Evolutionary conservation across 2,888 invertebrate species (phyloP).

Genomic region (Clepsis dumicolana): DNA sequence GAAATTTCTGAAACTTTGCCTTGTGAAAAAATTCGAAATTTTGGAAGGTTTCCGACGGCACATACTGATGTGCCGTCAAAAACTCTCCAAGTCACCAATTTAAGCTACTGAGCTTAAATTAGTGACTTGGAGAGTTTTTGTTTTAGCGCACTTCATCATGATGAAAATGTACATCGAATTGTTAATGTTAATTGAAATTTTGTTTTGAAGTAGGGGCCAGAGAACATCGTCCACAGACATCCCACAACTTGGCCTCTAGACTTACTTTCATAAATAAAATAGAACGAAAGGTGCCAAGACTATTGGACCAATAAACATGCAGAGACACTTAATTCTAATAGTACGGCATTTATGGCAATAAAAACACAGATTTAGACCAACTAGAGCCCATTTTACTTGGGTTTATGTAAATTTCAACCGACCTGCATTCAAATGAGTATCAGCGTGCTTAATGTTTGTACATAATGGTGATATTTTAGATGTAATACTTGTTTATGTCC

Average conservation of each 20-base stretch:
- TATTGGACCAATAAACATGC: conserved; percentile 27
- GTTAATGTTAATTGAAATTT: too few species aligned
- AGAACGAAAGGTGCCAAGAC: conserved; percentile 8
- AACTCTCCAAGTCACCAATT: too few species aligned
- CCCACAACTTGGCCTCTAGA: not conserved
- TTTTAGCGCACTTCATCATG: too few species aligned
- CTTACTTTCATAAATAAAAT: not conserved
- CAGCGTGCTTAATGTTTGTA: conserved; percentile 45
- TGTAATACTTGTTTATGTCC: conserved; percentile 27
- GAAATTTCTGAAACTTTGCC: too few species aligned
- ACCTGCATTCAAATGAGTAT: conserved; percentile 41
- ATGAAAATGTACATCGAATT: too few species aligned
- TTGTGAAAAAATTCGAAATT: too few species aligned
- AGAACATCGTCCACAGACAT: too few species aligned
- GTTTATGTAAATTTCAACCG: conserved; percentile 42
- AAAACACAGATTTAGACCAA: conserved; percentile 41
- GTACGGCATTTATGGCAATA: conserved; percentile 23
- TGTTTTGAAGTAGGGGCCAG: too few species aligned
- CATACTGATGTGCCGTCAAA: too few species aligned
- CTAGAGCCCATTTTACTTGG: conserved; percentile 34
- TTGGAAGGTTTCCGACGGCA: too few species aligned
- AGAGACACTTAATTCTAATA: conserved; percentile 26
- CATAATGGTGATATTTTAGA: conserved; percentile 39
- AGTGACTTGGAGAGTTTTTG: too few species aligned
- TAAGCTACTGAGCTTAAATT: too few species aligned